Evolutionary conservation across 2,113 vertebrate species (phyloP).

Genomic region (Cynoglossus semilaevis): DNA sequence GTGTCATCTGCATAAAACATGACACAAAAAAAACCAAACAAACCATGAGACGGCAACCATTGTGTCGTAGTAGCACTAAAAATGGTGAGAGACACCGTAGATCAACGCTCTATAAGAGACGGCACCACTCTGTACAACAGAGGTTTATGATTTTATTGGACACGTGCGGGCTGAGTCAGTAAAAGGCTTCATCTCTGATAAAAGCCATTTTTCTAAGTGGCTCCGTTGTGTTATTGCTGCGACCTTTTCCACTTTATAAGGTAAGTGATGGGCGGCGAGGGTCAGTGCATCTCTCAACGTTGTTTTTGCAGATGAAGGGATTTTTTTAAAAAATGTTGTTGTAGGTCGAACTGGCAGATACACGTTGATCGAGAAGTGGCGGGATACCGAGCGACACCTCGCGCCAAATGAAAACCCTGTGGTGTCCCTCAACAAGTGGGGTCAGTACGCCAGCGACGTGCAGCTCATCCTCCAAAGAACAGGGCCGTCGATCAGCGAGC

Average conservation of each 20-base stretch:
- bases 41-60: neutral
- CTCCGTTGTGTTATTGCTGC: neutral
- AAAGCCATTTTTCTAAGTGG: neutral
- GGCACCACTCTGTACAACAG: neutral
- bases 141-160: neutral
- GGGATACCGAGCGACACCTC: conserved; percentile 90
- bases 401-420: conserved; percentile 91
- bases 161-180: neutral
- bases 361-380: conserved; percentile 94
- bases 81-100: neutral
- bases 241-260: neutral
- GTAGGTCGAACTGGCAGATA: conserved; percentile 91
- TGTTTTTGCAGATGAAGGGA: neutral
- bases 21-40: too few species aligned
- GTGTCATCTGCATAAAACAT: neutral
- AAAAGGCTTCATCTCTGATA: neutral
- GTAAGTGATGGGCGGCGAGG: neutral
- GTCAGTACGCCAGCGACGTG: conserved; percentile 93
- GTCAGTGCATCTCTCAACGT: neutral
- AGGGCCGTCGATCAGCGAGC: conserved; percentile 87
- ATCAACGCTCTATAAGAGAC: neutral
- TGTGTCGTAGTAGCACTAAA: neutral
- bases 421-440: conserved; percentile 95
- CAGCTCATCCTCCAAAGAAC: conserved; percentile 91
- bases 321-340: conserved; percentile 10